Evolutionary conservation across 2,113 vertebrate species (phyloP).

Genomic region (Arothron firmamentum): DNA sequence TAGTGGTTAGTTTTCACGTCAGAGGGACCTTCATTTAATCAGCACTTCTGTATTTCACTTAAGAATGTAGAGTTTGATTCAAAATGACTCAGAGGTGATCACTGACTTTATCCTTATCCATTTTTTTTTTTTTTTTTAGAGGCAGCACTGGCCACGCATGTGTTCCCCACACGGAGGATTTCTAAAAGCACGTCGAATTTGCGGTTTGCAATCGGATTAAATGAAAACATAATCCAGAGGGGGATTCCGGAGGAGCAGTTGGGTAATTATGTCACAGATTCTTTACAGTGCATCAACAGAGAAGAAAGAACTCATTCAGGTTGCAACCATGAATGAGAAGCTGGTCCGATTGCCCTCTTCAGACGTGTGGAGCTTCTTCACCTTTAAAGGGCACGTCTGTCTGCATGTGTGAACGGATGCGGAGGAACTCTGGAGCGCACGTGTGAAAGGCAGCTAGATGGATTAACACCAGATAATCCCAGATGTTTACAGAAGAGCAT

Average conservation of each 20-base stretch:
- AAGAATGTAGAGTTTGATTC: too few species aligned
- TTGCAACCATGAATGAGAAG: slow-evolving; percentile 15
- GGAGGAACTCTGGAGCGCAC: slow-evolving; percentile 43
- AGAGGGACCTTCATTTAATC: too few species aligned
- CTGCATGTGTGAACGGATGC: slow-evolving; percentile 17
- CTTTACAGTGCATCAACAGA: too few species aligned
- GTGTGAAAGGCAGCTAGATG: neutral
- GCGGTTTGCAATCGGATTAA: slow-evolving; percentile 28
- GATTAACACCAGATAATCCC: too few species aligned
- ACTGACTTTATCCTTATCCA: too few species aligned
- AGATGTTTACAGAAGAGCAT: too few species aligned
- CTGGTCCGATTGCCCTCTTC: too few species aligned
- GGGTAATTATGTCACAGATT: neutral
- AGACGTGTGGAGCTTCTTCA: slow-evolving; percentile 1
- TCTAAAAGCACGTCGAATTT: slow-evolving; percentile 10
- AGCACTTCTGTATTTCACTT: too few species aligned
- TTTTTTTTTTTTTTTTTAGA: too few species aligned
- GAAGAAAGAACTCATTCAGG: slow-evolving; percentile 32
- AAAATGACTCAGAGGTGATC: too few species aligned
- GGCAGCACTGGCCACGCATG: neutral
- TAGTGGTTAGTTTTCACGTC: too few species aligned
- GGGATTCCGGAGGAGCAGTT: slow-evolving; percentile 20
- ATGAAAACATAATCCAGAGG: slow-evolving; percentile 22
- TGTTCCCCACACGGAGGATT: slow-evolving; percentile 4
- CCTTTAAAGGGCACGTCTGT: too few species aligned